phyloP scores from a whole-genome alignment of 2,888 invertebrate species.

The Cosmia trapezina region DNA sequence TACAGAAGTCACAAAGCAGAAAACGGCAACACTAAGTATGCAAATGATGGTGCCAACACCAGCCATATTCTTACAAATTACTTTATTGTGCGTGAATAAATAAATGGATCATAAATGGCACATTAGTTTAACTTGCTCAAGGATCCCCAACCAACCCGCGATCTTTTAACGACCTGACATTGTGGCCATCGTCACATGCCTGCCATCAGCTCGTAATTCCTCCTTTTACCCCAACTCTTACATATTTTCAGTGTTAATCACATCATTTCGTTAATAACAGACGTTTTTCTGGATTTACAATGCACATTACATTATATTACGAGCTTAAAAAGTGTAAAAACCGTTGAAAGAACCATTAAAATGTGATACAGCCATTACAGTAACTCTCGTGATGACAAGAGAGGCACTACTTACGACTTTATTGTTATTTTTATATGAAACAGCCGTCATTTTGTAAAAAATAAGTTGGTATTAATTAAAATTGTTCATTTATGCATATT shows the following conservation, averaged over 20 bases:
- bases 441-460: constrained; percentile 43
- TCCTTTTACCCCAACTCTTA: constrained; percentile 54
- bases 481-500: constrained; percentile 46
- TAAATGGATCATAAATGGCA: constrained; percentile 39
- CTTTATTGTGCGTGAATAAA: constrained; percentile 40
- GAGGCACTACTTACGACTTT: constrained; percentile 49
- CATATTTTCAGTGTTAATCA: constrained; percentile 63
- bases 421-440: constrained; percentile 58
- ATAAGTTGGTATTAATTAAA: constrained; percentile 55
- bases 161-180: constrained; percentile 44
- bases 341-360: constrained; percentile 63
- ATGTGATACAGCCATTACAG: constrained; percentile 55
- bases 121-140: constrained; percentile 30
- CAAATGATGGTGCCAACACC: not conserved
- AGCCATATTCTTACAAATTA: not conserved
- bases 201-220: constrained; percentile 57
- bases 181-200: constrained; percentile 31
- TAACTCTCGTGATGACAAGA: constrained; percentile 54
- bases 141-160: constrained; percentile 36
- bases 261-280: constrained; percentile 66
- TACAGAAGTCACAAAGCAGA: not conserved
- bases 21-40: constrained; percentile 6
- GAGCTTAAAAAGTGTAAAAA: constrained; percentile 64
- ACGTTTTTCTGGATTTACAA: constrained; percentile 62
- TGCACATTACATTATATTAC: constrained; percentile 65